phyloP scores from a whole-genome alignment of 2,113 vertebrate species.

The Rhinolophus sinicus region DNA sequence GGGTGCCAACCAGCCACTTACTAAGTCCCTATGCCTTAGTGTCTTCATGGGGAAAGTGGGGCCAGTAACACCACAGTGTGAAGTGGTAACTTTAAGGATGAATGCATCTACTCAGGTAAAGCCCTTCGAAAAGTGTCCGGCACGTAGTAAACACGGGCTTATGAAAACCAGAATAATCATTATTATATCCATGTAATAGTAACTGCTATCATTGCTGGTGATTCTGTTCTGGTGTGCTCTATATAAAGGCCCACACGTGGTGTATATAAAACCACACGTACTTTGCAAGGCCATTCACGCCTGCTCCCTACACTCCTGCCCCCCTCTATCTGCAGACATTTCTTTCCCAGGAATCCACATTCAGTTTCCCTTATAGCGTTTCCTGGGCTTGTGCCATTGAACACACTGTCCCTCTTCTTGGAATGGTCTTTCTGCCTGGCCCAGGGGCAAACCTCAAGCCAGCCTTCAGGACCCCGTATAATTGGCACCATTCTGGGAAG shows the following conservation, averaged over 20 bases:
- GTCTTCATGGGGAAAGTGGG: not conserved
- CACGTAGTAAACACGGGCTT: not conserved
- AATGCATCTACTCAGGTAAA: not conserved
- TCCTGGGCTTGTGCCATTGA: accelerated
- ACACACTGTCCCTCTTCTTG: not conserved
- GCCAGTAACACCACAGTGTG: too few relatives aligned
- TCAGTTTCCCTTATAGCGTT: not conserved
- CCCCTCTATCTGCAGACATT: accelerated
- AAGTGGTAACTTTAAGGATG: not conserved
- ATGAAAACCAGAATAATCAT: not conserved
- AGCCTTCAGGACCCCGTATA: not conserved
- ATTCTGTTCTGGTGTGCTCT: not conserved
- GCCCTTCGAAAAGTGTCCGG: not conserved
- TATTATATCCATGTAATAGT: not conserved
- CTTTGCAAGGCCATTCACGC: not conserved
- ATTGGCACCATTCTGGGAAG: not conserved
- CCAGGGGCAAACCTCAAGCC: not conserved
- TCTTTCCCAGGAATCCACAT: not conserved
- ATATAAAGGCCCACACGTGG: not conserved
- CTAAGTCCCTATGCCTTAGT: not conserved
- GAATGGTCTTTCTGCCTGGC: not conserved
- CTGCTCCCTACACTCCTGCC: not conserved
- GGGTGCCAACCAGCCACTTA: not conserved
- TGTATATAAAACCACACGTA: too few relatives aligned
- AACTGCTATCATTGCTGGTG: too few relatives aligned